Percentiles rank a stretch among this genome's conserved stretches.
Conservation (phyloP, 2,113 vertebrate genomes). For the Corythoichthys haematopterus region DNA sequence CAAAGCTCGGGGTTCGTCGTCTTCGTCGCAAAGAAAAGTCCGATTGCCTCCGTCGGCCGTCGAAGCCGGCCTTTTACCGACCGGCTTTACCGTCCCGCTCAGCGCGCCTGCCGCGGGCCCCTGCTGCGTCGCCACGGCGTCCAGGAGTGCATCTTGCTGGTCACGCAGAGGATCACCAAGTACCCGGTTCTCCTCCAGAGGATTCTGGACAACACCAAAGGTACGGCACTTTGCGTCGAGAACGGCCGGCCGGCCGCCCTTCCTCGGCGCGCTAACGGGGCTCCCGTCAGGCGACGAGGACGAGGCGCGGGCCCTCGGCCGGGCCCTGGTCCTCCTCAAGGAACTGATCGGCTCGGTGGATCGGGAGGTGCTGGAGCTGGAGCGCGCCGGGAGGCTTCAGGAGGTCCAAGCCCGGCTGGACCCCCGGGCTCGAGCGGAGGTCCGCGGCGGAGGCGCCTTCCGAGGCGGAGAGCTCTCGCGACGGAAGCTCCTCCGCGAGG, state of each 20-base stretch:
- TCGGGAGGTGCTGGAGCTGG: slow-evolving; percentile 82
- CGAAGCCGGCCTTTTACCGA: too few relatives aligned
- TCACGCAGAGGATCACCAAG: slow-evolving; percentile 93
- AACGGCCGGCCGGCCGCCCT: too few relatives aligned
- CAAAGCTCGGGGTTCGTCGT: not conserved
- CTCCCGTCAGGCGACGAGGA: slow-evolving; percentile 72
- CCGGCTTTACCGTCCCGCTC: slow-evolving; percentile 14
- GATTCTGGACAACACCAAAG: slow-evolving; percentile 88
- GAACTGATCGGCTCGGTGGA: slow-evolving; percentile 81
- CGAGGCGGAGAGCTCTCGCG: slow-evolving; percentile 81
- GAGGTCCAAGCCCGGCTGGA: slow-evolving; percentile 84
- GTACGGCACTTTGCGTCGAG: slow-evolving; percentile 44
- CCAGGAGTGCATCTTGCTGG: slow-evolving; percentile 89
- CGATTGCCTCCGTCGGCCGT: too few relatives aligned
- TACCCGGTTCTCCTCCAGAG: slow-evolving; percentile 88
- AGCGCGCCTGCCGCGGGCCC: slow-evolving; percentile 80
- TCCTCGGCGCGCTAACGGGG: not conserved
- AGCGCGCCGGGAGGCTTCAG: slow-evolving; percentile 80
- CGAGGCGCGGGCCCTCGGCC: slow-evolving; percentile 69
- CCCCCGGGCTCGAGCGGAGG: slow-evolving; percentile 70
- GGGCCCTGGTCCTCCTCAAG: slow-evolving; percentile 75
- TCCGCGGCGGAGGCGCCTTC: slow-evolving; percentile 75
- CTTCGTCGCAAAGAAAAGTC: not conserved
- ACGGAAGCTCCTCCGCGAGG: slow-evolving; percentile 82
- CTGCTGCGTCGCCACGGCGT: slow-evolving; percentile 86